Evolutionary conservation across 2,113 vertebrate genomes (phyloP).

Genomic region (Galbula dea): DNA sequence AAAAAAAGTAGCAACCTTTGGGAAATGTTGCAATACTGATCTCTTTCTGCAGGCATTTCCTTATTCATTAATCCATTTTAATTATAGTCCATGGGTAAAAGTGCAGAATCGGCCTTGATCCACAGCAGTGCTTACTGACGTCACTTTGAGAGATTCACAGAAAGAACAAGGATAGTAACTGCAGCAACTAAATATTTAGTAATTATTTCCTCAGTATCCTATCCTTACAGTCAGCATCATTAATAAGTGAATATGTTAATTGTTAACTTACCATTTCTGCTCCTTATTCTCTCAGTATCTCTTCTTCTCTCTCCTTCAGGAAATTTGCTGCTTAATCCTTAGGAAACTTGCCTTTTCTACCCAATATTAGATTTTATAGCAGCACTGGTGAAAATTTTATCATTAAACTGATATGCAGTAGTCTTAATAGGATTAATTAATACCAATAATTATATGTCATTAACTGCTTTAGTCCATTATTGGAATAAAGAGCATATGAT

Average conservation of each 20-base stretch:
- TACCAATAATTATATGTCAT: neutral
- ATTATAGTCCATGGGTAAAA: conserved; percentile 8
- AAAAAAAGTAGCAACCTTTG: neutral
- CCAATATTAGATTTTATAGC: neutral
- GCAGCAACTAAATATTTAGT: conserved; percentile 66
- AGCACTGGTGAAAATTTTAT: neutral
- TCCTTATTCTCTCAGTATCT: neutral
- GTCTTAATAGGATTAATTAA: neutral
- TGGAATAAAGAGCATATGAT: neutral
- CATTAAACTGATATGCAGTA: neutral
- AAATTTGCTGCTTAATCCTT: neutral
- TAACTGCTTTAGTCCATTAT: neutral
- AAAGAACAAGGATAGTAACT: conserved; percentile 58
- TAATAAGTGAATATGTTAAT: neutral
- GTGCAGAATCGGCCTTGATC: conserved; percentile 18
- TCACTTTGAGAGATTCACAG: conserved; percentile 39
- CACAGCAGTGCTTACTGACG: neutral
- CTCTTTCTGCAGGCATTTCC: conserved; percentile 36
- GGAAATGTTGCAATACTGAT: conserved; percentile 40
- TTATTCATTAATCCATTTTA: conserved; percentile 48
- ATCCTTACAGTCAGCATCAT: neutral
- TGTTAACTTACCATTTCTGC: neutral
- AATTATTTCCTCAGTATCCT: conserved; percentile 37
- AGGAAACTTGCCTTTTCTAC: neutral
- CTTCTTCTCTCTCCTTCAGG: neutral